A percentile compares a stretch with the other conserved stretches of the same genome.
Evolutionary conservation across 2,113 vertebrate genomes (phyloP).

Genomic region (Zosterops hypoxanthus): DNA sequence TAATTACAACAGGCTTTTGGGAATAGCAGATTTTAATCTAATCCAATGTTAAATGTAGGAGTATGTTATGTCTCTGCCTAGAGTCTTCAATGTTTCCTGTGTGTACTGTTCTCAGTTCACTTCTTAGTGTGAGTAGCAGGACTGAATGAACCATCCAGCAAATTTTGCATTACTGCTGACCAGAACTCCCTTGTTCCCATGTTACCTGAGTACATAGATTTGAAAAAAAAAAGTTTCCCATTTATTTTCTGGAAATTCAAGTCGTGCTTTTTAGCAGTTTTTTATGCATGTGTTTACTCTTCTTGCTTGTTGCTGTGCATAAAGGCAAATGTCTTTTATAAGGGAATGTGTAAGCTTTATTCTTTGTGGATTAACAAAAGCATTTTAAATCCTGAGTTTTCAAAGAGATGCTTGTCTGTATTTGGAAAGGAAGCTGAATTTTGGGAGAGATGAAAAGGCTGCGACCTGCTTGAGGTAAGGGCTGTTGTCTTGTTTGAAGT

Average conservation of each 20-base stretch:
- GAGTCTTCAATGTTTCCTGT: background rate
- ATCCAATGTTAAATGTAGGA: background rate
- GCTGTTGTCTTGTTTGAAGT: background rate
- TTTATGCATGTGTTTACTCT: background rate
- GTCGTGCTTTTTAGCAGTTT: background rate
- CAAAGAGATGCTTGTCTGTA: accelerated
- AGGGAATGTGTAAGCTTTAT: background rate
- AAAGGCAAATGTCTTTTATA: background rate
- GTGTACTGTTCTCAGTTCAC: accelerated
- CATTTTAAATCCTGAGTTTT: background rate
- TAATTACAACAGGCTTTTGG: background rate
- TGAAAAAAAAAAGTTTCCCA: background rate
- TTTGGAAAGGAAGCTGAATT: background rate
- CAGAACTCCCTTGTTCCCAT: background rate
- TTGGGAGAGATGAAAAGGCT: background rate
- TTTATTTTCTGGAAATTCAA: background rate
- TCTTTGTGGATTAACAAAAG: background rate
- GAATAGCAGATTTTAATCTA: background rate
- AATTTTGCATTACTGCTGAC: background rate
- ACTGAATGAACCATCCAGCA: background rate
- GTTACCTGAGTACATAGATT: background rate
- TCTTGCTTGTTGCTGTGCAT: background rate
- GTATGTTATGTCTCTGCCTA: background rate
- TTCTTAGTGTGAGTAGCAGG: background rate
- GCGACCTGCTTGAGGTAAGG: background rate